Evolutionary conservation across 2,888 invertebrate species (phyloP), one percentile per base, ranked within the genome.

Genomic region (Troides helena): DNA sequence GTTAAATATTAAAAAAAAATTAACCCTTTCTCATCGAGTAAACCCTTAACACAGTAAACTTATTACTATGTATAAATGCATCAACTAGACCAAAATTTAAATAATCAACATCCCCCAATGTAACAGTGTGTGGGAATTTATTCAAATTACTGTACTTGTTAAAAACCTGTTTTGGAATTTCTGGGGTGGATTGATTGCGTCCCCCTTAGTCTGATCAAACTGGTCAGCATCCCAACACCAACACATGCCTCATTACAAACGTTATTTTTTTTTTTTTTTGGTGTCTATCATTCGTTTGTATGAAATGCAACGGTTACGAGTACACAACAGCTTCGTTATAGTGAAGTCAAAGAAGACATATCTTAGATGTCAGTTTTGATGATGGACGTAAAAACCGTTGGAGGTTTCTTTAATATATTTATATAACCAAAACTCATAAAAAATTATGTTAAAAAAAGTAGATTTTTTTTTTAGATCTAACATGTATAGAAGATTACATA

Each of bases 81-180:
- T n/a, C 25, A 62, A 63, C 21, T 53, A 63, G 53, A 7, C 39
- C 23, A 70, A 69, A 69, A 65, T 70, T 66, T 62, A 53, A 70
- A 66, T 63, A 69, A 43, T 39, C 43, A 21, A 12, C 25, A 50
- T 43, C 3, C 61, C 61, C 46, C 30, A 62, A 6, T 56, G 46
- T 30, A 30, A 30, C 14, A 10, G 36, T 62, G 43, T 80, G 74
- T 82, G 84, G 80, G 88, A 89, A 89, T 81, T 85, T 87, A 90
- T 90, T 85, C 74, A 85, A 88, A 89, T 88, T 79, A 87, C 84
- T 87, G 87, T 88, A 89, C 87, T 87, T 84, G 85, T 75, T 69
- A 66, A 67, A 77, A 88, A 90, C 90, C 88, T 84, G 90, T 88
- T 86, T 75, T 74, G 72, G 72, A 60, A 39, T 39, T 68, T 71